Evolutionary conservation across 2,888 invertebrate species (phyloP).

Genomic region (Hirtodrosophila duncani): DNA sequence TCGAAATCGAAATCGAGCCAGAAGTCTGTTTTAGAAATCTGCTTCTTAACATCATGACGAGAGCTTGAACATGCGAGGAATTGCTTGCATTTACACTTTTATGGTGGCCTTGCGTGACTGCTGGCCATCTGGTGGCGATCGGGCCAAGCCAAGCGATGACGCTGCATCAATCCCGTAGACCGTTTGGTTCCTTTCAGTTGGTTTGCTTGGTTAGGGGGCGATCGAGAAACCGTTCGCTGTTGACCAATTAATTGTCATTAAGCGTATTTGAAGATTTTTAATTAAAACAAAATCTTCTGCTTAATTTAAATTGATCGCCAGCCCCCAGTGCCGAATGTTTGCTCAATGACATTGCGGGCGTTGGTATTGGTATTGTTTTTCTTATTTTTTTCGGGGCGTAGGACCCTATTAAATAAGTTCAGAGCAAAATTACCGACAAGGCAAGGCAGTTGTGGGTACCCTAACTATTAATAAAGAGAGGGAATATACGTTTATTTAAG

Average conservation of each 20-base stretch:
- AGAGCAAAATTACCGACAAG: no score
- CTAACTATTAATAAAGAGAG: no score
- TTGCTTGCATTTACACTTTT: no score
- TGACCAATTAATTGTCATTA: conserved; percentile 72
- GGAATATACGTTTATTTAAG: no score
- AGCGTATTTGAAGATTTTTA: conserved; percentile 74
- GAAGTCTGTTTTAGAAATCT: no score
- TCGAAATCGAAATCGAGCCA: conserved; percentile 55
- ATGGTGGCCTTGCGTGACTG: conserved; percentile 69
- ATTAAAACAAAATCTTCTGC: conserved; percentile 70
- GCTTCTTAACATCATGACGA: background rate
- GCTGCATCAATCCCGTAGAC: conserved; percentile 30
- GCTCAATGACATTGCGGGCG: conserved; percentile 45
- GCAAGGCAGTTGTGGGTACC: no score
- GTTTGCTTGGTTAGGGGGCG: conserved; percentile 21
- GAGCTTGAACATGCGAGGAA: no score
- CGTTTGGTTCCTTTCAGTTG: conserved; percentile 16
- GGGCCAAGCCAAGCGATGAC: conserved; percentile 22
- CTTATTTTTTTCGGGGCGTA: no score
- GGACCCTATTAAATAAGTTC: no score
- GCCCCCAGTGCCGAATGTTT: conserved; percentile 19
- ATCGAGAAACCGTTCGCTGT: conserved; percentile 38
- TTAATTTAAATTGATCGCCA: conserved; percentile 72
- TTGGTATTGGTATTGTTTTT: background rate
- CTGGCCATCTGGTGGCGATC: conserved; percentile 38